These are phyloP conservation scores for Atta cephalotes DNA, from an alignment of 1,140 invertebrate genomes.

Conservation along the genomic window DNA sequence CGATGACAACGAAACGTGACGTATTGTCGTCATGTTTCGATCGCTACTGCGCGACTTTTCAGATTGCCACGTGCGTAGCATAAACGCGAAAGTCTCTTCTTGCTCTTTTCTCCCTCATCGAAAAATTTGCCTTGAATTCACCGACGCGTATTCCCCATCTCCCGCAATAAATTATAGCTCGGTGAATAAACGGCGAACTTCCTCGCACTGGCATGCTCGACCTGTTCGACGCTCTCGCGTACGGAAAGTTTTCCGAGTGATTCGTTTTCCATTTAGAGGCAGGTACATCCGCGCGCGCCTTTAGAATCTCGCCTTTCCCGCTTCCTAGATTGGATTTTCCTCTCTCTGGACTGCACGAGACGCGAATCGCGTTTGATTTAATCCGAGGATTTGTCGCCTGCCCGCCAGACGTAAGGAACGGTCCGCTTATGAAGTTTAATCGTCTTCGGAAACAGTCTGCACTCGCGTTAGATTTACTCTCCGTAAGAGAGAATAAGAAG, in stretches of 20 bases:
- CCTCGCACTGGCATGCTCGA: slow-evolving; percentile 54
- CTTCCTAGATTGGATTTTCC: slow-evolving; percentile 72
- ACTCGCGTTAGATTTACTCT: slow-evolving; percentile 48
- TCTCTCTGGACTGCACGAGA: not conserved
- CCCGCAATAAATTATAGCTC: slow-evolving; percentile 48
- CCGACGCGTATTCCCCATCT: not conserved
- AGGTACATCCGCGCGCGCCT: not conserved
- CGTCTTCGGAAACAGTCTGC: slow-evolving; percentile 38
- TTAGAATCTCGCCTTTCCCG: not conserved
- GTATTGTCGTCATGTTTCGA: slow-evolving; percentile 49
- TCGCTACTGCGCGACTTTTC: slow-evolving; percentile 19
- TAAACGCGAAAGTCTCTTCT: slow-evolving; percentile 24
- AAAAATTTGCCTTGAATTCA: slow-evolving; percentile 47
- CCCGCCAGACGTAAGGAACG: slow-evolving; percentile 52
- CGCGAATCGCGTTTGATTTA: slow-evolving; percentile 61
- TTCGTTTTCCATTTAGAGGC: slow-evolving; percentile 74
- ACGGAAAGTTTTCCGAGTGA: slow-evolving; percentile 74
- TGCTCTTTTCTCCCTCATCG: not conserved
- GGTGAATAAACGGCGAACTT: slow-evolving; percentile 71
- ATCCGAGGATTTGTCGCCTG: slow-evolving; percentile 60
- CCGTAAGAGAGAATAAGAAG: not conserved
- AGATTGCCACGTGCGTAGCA: slow-evolving; percentile 30
- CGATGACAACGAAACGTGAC: slow-evolving; percentile 50
- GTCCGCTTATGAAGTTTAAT: slow-evolving; percentile 56
- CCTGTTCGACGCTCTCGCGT: slow-evolving; percentile 53